Base-by-base conservation (phyloP, 2,888 invertebrate genomes). In the Phengaris arion region DNA sequence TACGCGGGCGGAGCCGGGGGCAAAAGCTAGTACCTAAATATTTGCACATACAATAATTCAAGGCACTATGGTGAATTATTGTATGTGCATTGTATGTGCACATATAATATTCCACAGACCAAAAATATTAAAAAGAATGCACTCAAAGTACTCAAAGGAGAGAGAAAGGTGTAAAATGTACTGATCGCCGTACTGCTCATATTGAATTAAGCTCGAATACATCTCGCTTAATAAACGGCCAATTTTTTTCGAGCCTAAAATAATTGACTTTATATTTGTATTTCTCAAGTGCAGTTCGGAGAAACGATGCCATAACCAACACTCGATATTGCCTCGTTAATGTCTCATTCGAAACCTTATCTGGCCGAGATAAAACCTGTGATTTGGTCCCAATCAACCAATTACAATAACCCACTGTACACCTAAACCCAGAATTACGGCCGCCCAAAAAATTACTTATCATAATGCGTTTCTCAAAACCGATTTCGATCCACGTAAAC, bases 351-450 rank as follows among this genome's bases (percentile, higher is more conserved):
- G 54, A 72, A 72, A 72, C 22, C 70, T 72, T 72, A 72, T 54
- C 70, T 70, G 70, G 48, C 51, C 48, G 72, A 72, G 72, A 72
- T 72, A 72, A 72, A 81, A 78, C 81, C 82, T 76, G 77, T 80
- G 80, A 83, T 84, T 82, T 81, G 76, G 77, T 77, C 77, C 79
- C 82, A 84, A 86, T 87, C 85, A 85, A 82, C 85, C 86, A 86
- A 86, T 87, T 85, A 85, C 81, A 76, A 77, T 74, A 79, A 80
- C 80, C 80, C 79, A 80, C 79, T 78, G 74, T 77, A 78, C 79
- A 80, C 78, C 76, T 79, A 54, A 81, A 78, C 80, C 77, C 74
- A 74, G 77, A 78, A 79, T 70, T 75, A 75, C 70, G 35, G n/a
- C 55, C 13, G 69, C 69, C 52, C 64, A 70, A 59, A 35, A 75